Percentiles rank a stretch among this genome's conserved stretches.
Evolutionary conservation across 2,888 invertebrate species (phyloP).

Genomic region (Argyresthia goedartella): DNA sequence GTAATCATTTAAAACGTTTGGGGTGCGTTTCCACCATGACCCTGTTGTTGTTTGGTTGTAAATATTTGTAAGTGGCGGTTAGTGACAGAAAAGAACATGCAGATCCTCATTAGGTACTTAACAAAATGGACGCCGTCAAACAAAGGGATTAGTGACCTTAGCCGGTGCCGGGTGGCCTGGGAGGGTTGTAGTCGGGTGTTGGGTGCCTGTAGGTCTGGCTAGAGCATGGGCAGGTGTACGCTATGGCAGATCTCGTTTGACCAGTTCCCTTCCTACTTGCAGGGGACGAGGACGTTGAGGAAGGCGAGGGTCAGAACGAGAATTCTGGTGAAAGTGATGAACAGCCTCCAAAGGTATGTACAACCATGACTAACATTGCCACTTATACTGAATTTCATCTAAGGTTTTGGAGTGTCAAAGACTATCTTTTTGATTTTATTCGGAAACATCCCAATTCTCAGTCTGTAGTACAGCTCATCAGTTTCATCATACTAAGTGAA

Average conservation of each 20-base stretch:
- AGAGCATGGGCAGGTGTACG: constrained; percentile 29
- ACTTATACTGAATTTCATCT: neutral
- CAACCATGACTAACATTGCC: neutral
- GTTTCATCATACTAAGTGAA: too few species aligned
- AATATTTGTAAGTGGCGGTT: constrained; percentile 69
- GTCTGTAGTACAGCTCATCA: neutral
- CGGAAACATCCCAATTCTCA: constrained; percentile 1
- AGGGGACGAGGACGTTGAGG: constrained; percentile 80
- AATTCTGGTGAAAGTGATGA: constrained; percentile 84
- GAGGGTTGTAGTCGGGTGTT: neutral
- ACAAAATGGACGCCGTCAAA: constrained; percentile 85
- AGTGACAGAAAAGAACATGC: constrained; percentile 74
- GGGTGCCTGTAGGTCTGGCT: constrained; percentile 7
- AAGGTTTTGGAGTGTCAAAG: neutral
- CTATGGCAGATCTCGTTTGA: constrained; percentile 45
- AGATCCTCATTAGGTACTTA: constrained; percentile 78
- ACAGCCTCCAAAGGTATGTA: constrained; percentile 69
- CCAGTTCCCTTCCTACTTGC: constrained; percentile 49
- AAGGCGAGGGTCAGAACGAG: constrained; percentile 75
- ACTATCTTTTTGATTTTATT: neutral
- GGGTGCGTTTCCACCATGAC: constrained; percentile 20
- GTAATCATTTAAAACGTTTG: neutral
- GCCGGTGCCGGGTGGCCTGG: constrained; percentile 20
- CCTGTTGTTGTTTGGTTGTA: constrained; percentile 58
- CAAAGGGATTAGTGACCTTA: constrained; percentile 79